Evolutionary conservation across 2,797 vertebrate genomes (phyloP).

Genomic region (Hoplostethus atlanticus): DNA sequence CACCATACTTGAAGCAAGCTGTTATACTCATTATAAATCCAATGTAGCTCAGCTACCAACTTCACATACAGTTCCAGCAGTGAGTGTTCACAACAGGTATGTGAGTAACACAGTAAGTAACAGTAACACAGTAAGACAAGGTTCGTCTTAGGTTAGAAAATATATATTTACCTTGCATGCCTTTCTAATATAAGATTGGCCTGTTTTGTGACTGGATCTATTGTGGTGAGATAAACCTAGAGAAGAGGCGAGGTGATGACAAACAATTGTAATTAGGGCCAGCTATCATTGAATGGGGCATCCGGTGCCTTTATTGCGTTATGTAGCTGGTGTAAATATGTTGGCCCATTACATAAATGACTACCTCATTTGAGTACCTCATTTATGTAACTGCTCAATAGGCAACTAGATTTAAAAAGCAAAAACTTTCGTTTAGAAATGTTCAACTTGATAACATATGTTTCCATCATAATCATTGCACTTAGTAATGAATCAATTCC

Average conservation of each 20-base stretch:
- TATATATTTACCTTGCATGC: constrained; percentile 15
- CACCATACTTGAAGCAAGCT: constrained; percentile 59
- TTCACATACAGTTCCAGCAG: constrained; percentile 42
- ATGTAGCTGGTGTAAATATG: constrained; percentile 42
- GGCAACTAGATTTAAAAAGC: not conserved
- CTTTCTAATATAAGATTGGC: constrained; percentile 35
- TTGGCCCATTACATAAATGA: constrained; percentile 36
- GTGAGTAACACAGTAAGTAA: too few relatives aligned
- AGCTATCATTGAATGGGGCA: constrained; percentile 26
- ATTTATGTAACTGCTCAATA: constrained; percentile 12
- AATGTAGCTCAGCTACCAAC: constrained; percentile 47
- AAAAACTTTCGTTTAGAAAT: not conserved
- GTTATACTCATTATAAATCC: constrained; percentile 58
- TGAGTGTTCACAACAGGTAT: constrained; percentile 37
- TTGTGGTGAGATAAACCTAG: constrained; percentile 25
- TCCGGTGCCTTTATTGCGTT: constrained; percentile 27
- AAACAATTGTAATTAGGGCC: constrained; percentile 48
- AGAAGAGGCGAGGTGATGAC: constrained; percentile 45
- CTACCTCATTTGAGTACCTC: constrained; percentile 32
- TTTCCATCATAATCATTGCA: constrained; percentile 22
- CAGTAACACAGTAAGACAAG: too few relatives aligned
- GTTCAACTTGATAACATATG: too few relatives aligned
- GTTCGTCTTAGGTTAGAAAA: not conserved
- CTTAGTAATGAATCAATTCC: constrained; percentile 20
- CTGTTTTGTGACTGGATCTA: not conserved